These are phyloP conservation scores for Chironomus riparius DNA, from an alignment of 2,888 invertebrate species.

Conservation along the genomic window DNA sequence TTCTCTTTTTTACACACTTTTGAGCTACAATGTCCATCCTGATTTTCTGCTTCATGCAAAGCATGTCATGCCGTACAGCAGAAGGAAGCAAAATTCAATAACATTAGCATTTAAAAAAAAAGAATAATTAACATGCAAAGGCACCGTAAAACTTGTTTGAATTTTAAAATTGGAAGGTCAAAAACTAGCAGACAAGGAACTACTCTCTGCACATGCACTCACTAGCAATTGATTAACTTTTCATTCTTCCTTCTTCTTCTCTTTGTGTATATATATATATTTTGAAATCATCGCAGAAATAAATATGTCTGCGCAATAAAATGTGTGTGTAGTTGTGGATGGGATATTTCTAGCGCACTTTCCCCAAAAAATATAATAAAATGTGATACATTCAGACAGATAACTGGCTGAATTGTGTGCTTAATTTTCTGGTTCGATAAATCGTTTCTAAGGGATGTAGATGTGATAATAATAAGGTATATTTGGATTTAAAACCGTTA, in stretches of 20 bases:
- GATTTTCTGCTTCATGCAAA: not conserved
- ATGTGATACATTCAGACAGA: no score
- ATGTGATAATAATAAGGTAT: no score
- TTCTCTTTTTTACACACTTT: not conserved
- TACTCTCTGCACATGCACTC: not conserved
- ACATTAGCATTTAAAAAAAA: not conserved
- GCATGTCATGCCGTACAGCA: not conserved
- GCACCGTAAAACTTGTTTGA: not conserved
- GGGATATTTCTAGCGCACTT: no score
- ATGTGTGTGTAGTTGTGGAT: not conserved
- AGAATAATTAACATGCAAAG: no score
- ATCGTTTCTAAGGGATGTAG: no score
- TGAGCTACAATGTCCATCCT: not conserved
- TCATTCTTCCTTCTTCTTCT: not conserved
- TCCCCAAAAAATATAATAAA: no score
- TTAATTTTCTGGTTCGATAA: no score
- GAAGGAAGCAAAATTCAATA: not conserved
- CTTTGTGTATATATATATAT: not conserved
- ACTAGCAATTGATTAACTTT: not conserved
- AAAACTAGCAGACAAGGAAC: not conserved
- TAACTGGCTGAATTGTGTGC: no score
- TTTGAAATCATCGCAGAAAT: not conserved
- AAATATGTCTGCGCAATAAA: constrained; percentile 6
- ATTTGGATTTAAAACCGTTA: no score
- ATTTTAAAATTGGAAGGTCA: not conserved